These are phyloP conservation scores for Tetraneura akinire DNA, from an alignment of 1,140 invertebrate species.

Conservation along the genomic window DNA sequence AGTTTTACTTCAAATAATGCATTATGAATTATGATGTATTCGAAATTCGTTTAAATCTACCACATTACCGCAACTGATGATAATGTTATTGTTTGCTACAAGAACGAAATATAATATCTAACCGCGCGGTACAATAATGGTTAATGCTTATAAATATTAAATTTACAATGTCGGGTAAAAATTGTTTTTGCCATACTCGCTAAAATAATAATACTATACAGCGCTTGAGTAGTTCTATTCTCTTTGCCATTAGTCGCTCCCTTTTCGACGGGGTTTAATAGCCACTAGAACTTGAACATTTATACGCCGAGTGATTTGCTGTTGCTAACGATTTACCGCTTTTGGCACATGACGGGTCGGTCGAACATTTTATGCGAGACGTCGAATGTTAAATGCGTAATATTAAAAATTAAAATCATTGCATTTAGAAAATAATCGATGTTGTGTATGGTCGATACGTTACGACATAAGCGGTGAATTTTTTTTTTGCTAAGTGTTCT, in stretches of 20 bases:
- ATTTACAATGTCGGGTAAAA: neutral
- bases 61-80: too few relatives aligned
- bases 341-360: neutral
- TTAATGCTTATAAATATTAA: too few relatives aligned
- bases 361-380: neutral
- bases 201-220: neutral
- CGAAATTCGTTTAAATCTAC: too few relatives aligned
- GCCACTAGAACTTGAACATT: slow-evolving; percentile 8
- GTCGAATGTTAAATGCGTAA: neutral
- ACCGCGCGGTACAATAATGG: too few relatives aligned
- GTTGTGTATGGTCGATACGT: too few relatives aligned
- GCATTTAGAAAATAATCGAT: too few relatives aligned
- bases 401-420: neutral
- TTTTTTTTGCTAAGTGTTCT: too few relatives aligned
- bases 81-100: too few relatives aligned
- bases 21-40: too few relatives aligned
- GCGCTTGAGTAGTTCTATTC: neutral
- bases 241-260: neutral
- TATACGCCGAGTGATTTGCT: neutral
- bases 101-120: too few relatives aligned
- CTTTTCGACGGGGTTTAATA: neutral
- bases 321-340: slow-evolving; percentile 4
- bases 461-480: too few relatives aligned
- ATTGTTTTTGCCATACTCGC: neutral
- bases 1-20: too few relatives aligned